Percentiles rank a stretch among this genome's conserved stretches.
Evolutionary conservation across 2,113 vertebrate genomes (phyloP).

Genomic region (Mus pahari): DNA sequence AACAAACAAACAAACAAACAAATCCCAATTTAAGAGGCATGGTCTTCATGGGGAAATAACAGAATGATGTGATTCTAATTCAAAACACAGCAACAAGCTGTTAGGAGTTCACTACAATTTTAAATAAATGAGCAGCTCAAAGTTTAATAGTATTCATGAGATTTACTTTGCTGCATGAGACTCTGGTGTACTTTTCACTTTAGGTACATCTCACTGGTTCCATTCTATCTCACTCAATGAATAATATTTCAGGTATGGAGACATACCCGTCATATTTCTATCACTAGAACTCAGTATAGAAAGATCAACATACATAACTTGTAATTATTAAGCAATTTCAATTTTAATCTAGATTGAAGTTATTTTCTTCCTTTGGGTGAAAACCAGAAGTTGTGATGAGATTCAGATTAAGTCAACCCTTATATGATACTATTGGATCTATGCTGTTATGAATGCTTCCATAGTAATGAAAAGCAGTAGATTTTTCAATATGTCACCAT

Average conservation of each 20-base stretch:
- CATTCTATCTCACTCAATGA: conserved; percentile 27
- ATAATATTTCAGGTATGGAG: conserved; percentile 50
- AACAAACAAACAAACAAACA: too few relatives aligned
- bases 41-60: background rate
- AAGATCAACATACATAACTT: conserved; percentile 54
- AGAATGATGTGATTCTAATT: conserved; percentile 20
- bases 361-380: conserved; percentile 58
- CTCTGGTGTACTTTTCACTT: conserved; percentile 44
- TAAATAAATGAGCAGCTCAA: conserved; percentile 34
- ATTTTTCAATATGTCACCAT: conserved; percentile 56
- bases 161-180: background rate
- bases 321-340: conserved; percentile 52
- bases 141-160: conserved; percentile 63
- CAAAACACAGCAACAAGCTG: conserved; percentile 28
- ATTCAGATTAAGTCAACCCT: conserved; percentile 44
- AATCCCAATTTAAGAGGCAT: conserved; percentile 35
- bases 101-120: background rate
- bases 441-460: background rate
- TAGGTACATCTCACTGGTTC: background rate
- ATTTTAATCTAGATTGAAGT: conserved; percentile 53
- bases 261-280: conserved; percentile 43
- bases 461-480: conserved; percentile 16
- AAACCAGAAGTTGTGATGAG: conserved; percentile 54
- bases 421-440: conserved; percentile 27
- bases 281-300: conserved; percentile 34